Conservation (phyloP, 1,140 invertebrate genomes). For the Protaetia brevitarsis region DNA sequence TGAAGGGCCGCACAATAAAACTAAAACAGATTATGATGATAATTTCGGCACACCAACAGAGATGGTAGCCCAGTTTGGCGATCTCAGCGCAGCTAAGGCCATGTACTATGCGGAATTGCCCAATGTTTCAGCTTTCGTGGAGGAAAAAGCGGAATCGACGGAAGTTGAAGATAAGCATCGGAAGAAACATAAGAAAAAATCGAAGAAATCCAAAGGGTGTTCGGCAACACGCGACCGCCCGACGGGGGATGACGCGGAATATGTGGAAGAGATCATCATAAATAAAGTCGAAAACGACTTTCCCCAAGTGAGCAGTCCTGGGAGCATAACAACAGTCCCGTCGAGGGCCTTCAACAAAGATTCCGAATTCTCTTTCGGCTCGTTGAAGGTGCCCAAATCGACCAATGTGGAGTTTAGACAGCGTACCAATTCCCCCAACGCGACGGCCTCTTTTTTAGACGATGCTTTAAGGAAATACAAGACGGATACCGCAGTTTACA, state of each 20-base stretch:
- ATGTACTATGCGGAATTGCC: slow-evolving; percentile 19
- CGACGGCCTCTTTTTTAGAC: not conserved
- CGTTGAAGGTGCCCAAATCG: not conserved
- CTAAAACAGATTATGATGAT: not conserved
- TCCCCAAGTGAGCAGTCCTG: not conserved
- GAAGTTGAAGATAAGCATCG: not conserved
- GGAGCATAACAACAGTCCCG: not conserved
- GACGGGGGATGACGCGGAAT: not conserved
- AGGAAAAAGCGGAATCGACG: not conserved
- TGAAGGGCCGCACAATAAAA: not conserved
- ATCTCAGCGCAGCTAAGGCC: not conserved
- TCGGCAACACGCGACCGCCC: too few relatives aligned
- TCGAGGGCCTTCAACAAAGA: not conserved
- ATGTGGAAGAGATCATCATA: not conserved
- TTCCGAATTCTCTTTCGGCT: not conserved
- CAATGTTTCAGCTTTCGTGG: not conserved
- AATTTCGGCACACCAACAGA: not conserved
- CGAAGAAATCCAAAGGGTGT: not conserved
- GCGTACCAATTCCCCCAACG: not conserved
- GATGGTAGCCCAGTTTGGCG: not conserved
- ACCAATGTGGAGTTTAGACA: not conserved
- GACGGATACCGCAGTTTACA: not conserved
- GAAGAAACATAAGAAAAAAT: not conserved
- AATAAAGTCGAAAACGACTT: not conserved
- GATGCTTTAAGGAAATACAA: not conserved